A percentile compares a stretch with the other conserved stretches of the same genome.
These are phyloP conservation scores for Eurystomus glaucurus DNA, from an alignment of 2,797 vertebrate genomes.

Conservation along the genomic window DNA sequence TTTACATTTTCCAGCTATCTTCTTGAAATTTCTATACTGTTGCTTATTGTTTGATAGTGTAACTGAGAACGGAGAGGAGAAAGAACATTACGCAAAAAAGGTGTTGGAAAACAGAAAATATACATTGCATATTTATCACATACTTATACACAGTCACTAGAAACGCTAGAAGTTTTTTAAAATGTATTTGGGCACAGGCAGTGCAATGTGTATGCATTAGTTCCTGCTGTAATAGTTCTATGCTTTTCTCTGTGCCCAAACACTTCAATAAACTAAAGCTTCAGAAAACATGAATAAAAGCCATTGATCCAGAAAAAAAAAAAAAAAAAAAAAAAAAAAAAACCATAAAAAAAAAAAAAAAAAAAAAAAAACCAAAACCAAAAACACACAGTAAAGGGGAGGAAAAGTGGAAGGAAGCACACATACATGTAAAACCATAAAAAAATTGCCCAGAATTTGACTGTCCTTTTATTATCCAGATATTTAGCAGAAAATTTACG, in stretches of 20 bases:
- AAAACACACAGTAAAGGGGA: neutral
- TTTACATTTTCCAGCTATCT: neutral
- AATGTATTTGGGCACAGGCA: neutral
- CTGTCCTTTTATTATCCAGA: neutral
- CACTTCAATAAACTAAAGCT: neutral
- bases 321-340: neutral
- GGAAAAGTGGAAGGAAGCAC: neutral
- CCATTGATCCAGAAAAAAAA: neutral
- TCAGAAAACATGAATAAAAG: neutral
- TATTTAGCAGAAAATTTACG: neutral
- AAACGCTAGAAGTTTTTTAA: neutral
- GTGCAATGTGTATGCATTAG: accelerated
- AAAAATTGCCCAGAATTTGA: neutral
- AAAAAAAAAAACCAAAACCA: neutral
- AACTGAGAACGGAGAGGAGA: neutral
- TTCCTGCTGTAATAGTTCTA: neutral
- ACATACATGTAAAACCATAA: accelerated
- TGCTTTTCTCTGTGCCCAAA: neutral
- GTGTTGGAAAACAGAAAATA: neutral
- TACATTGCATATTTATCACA: neutral
- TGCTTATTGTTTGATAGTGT: neutral
- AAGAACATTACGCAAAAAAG: neutral
- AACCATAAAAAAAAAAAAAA: no score
- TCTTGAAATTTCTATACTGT: neutral
- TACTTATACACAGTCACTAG: neutral